A percentile compares a stretch with the other conserved stretches of the same genome.
Conservation (phyloP, 2,113 vertebrate species). For the Scophthalmus maximus region DNA sequence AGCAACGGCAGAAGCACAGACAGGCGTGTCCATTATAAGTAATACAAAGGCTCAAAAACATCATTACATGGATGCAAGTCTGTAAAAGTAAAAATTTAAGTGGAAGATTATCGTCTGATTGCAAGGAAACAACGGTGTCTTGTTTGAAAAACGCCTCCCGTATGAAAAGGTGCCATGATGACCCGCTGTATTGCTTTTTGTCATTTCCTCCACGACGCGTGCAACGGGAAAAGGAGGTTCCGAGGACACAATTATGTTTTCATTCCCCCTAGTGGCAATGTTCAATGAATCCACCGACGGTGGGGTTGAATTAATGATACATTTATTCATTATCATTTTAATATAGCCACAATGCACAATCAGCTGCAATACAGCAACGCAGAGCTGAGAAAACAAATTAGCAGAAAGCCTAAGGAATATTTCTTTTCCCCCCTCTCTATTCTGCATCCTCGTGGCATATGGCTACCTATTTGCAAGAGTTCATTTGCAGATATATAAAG, state of each 20-base stretch:
- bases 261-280: slow-evolving; percentile 64
- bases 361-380: slow-evolving; percentile 68
- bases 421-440: slow-evolving; percentile 54
- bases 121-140: neutral
- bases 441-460: slow-evolving; percentile 81
- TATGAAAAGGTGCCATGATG: slow-evolving; percentile 32
- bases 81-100: neutral
- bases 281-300: slow-evolving; percentile 60
- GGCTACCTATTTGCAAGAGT: slow-evolving; percentile 82
- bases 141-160: slow-evolving; percentile 36
- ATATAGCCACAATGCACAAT: slow-evolving; percentile 78
- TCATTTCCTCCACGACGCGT: slow-evolving; percentile 31
- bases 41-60: neutral
- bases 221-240: slow-evolving; percentile 30
- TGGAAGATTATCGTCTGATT: slow-evolving; percentile 5
- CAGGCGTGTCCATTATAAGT: no score
- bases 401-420: slow-evolving; percentile 76
- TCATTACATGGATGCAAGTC: slow-evolving; percentile 10
- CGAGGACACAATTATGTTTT: slow-evolving; percentile 63
- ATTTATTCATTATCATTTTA: slow-evolving; percentile 82
- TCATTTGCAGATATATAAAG: slow-evolving; percentile 80
- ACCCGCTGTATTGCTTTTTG: slow-evolving; percentile 47
- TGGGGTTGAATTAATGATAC: slow-evolving; percentile 69
- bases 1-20: no score
- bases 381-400: slow-evolving; percentile 74